Percentiles rank a stretch among this genome's conserved stretches.
Evolutionary conservation across 1,140 invertebrate genomes (phyloP).

Genomic region (Cotesia vestalis): DNA sequence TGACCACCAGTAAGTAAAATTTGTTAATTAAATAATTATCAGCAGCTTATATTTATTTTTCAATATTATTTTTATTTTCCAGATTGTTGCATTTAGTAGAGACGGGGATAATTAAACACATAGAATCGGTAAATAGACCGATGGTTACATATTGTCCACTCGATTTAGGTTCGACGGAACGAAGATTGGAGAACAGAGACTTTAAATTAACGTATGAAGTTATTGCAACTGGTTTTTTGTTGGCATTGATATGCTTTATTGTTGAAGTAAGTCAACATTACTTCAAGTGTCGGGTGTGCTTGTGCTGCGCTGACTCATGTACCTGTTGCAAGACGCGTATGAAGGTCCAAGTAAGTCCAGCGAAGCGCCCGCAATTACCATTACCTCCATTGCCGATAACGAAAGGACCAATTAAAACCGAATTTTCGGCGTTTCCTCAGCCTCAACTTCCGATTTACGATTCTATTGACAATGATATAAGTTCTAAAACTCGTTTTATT

Average conservation of each 20-base stretch:
- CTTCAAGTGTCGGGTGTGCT: neutral
- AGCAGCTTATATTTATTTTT: neutral
- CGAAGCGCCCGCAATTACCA: constrained; percentile 4
- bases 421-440: neutral
- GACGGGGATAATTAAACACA: constrained; percentile 76
- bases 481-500: constrained; percentile 66
- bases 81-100: constrained; percentile 75
- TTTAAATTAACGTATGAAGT: constrained; percentile 77
- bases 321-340: constrained; percentile 16
- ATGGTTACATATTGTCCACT: constrained; percentile 80
- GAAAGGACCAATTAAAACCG: constrained; percentile 12
- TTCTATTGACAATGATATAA: constrained; percentile 22
- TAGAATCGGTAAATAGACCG: constrained; percentile 71
- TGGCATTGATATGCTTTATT: constrained; percentile 71
- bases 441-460: constrained; percentile 37
- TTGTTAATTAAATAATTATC: neutral
- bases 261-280: constrained; percentile 66
- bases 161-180: constrained; percentile 80
- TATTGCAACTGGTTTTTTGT: constrained; percentile 70
- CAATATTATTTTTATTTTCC: constrained; percentile 14
- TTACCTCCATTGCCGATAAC: neutral
- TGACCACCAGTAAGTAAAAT: constrained; percentile 72
- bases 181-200: constrained; percentile 75
- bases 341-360: neutral
- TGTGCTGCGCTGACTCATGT: constrained; percentile 17